phyloP scores from a whole-genome alignment of 2,888 invertebrate genomes.

The Drosophila mimica region DNA sequence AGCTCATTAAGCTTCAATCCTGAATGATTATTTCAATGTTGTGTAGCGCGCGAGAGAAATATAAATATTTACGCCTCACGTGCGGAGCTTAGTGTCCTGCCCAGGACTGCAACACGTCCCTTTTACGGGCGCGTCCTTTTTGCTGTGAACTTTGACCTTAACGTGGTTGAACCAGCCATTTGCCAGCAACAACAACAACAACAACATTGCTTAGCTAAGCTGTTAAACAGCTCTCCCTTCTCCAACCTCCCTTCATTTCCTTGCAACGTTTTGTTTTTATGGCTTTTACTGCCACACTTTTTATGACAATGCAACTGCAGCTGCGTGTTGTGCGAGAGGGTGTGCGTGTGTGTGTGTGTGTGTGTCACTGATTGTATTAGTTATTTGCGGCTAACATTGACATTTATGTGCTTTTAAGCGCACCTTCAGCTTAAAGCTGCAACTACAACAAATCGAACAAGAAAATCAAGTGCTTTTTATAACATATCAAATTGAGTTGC shows the following conservation, averaged over 20 bases:
- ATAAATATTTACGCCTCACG: conserved; percentile 52
- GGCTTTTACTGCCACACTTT: conserved; percentile 50
- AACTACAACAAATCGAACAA: conserved; percentile 8
- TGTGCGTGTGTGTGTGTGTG: conserved; percentile 9
- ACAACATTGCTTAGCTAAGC: conserved; percentile 49
- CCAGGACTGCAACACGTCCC: conserved; percentile 32
- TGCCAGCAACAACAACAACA: conserved; percentile 14
- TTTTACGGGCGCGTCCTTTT: conserved; percentile 12
- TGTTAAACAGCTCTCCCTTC: conserved; percentile 56
- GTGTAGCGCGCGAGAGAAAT: conserved; percentile 19
- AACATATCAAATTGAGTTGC: conserved; percentile 19
- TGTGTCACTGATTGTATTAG: conserved; percentile 57
- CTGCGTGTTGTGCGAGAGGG: neutral
- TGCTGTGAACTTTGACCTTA: conserved; percentile 72
- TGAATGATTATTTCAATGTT: conserved; percentile 31
- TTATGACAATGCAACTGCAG: conserved; percentile 61
- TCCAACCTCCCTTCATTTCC: neutral
- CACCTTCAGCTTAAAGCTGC: conserved; percentile 16
- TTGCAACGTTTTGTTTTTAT: conserved; percentile 40
- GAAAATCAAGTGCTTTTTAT: conserved; percentile 4
- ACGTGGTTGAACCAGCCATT: conserved; percentile 12
- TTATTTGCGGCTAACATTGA: conserved; percentile 67
- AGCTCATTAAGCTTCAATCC: conserved; percentile 28
- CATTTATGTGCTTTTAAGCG: conserved; percentile 66
- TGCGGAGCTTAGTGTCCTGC: conserved; percentile 34